Percentiles rank a stretch among this genome's conserved stretches.
phyloP scores from a whole-genome alignment of 1,140 invertebrate genomes.

The Chironomus tepperi region DNA sequence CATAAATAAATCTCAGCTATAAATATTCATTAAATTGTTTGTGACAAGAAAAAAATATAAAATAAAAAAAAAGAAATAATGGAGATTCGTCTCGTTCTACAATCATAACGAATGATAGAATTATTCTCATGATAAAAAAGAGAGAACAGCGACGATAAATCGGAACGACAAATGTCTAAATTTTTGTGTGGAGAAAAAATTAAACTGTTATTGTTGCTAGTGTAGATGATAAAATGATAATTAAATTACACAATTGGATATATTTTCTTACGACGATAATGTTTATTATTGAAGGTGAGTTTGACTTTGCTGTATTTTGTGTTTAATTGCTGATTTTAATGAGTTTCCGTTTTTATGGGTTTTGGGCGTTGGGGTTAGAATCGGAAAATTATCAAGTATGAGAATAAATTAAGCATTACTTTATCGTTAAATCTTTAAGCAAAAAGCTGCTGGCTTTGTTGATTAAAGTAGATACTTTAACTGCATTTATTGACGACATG shows the following conservation, averaged over 20 bases:
- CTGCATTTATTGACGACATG: too few species aligned
- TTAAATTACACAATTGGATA: slow-evolving; percentile 23
- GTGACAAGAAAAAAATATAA: neutral
- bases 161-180: neutral
- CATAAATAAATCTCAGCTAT: neutral
- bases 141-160: neutral
- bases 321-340: too few species aligned
- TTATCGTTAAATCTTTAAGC: too few species aligned
- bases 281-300: slow-evolving; percentile 18
- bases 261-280: slow-evolving; percentile 7
- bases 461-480: too few species aligned
- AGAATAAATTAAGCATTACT: too few species aligned
- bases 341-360: too few species aligned
- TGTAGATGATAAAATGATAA: slow-evolving; percentile 23
- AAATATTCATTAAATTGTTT: slow-evolving; percentile 10
- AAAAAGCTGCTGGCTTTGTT: too few species aligned
- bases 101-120: too few species aligned
- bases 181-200: neutral
- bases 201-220: slow-evolving; percentile 12
- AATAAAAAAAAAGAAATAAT: neutral
- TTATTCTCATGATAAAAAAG: neutral
- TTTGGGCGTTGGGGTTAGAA: too few species aligned
- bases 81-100: neutral
- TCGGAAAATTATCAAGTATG: too few species aligned
- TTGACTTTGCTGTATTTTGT: too few species aligned